These are phyloP conservation scores for Cerastis rubricosa DNA, from an alignment of 2,888 invertebrate species.

Conservation along the genomic window DNA sequence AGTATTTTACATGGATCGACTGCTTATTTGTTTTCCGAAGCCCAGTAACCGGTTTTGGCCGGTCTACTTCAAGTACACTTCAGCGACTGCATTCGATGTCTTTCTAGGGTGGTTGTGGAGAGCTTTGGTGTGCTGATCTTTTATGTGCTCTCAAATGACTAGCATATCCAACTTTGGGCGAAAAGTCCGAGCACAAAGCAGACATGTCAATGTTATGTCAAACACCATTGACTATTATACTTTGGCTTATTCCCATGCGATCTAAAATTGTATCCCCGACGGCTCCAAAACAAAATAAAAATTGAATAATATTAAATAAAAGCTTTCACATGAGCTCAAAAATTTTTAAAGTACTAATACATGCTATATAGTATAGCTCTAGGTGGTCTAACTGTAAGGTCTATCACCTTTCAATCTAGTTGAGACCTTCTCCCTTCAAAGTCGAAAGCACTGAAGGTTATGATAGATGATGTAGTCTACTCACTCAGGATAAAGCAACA, in stretches of 20 bases:
- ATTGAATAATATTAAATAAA: too few species aligned
- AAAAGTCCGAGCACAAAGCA: neutral
- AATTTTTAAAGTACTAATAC: too few species aligned
- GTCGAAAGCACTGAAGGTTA: neutral
- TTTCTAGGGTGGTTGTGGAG: neutral
- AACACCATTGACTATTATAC: neutral
- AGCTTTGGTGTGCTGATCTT: neutral
- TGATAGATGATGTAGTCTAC: neutral
- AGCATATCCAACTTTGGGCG: neutral
- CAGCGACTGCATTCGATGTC: neutral
- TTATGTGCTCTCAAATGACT: neutral
- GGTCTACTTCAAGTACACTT: neutral
- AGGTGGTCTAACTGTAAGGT: neutral
- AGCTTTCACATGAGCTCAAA: too few species aligned
- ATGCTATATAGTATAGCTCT: neutral
- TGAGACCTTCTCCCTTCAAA: neutral
- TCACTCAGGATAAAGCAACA: conserved; percentile 55
- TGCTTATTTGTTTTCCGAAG: neutral
- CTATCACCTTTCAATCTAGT: neutral
- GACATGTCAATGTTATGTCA: too few species aligned
- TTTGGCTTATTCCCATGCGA: too few species aligned
- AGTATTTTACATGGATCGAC: neutral
- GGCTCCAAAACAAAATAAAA: too few species aligned
- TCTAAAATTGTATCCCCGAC: too few species aligned
- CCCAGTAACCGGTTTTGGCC: neutral